These are phyloP conservation scores for Brachionus sp. DNA, from an alignment of 1,140 invertebrate genomes.

Conservation along the genomic window DNA sequence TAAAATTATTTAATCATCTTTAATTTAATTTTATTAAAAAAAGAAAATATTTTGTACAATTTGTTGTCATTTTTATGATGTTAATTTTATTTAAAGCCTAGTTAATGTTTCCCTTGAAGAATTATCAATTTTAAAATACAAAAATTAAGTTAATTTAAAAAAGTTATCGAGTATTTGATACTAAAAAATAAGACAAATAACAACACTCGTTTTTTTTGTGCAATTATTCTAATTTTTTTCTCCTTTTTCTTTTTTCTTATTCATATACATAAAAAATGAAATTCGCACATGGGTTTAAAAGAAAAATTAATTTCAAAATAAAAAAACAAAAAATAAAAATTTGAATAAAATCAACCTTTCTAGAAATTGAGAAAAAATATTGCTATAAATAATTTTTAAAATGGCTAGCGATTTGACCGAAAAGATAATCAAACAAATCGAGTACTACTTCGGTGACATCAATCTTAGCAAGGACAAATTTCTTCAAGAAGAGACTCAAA, in stretches of 20 bases:
- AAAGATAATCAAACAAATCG: conserved; percentile 43
- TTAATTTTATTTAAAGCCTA: too few species aligned
- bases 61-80: too few species aligned
- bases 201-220: background rate
- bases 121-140: too few species aligned
- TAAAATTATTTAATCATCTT: too few species aligned
- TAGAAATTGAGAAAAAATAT: background rate
- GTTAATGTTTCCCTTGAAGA: too few species aligned
- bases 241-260: background rate
- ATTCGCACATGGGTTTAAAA: conserved; percentile 13
- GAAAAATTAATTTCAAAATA: background rate
- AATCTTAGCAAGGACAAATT: conserved; percentile 45
- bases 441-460: conserved; percentile 45
- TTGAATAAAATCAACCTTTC: background rate
- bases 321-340: background rate
- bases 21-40: too few species aligned
- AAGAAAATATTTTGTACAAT: too few species aligned
- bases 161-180: too few species aligned
- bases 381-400: background rate
- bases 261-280: background rate
- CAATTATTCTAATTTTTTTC: background rate
- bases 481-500: conserved; percentile 22
- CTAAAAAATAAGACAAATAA: background rate
- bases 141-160: too few species aligned
- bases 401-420: background rate